Evolutionary conservation across 2,888 invertebrate species (phyloP).

Genomic region (Campopleginae sp.): DNA sequence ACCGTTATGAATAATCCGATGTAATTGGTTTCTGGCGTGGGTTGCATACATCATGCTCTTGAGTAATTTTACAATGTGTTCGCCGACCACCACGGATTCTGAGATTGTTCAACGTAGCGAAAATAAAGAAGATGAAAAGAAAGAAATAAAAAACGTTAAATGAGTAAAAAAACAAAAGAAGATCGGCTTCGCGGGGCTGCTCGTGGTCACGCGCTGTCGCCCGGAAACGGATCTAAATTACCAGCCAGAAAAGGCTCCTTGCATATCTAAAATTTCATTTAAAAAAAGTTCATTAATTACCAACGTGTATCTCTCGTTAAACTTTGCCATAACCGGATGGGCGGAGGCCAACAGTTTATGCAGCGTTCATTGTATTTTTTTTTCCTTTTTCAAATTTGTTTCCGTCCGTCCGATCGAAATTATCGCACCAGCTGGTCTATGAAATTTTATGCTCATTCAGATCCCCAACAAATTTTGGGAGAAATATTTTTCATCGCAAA

Average conservation of each 20-base stretch:
- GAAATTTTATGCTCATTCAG: background rate
- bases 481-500: background rate
- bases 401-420: background rate
- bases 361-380: background rate
- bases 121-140: conserved; percentile 38
- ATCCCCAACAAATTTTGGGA: background rate
- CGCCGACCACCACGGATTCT: conserved; percentile 15
- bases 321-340: conserved; percentile 18
- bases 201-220: conserved; percentile 76
- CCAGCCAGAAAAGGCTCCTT: conserved; percentile 24
- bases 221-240: conserved; percentile 76
- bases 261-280: conserved; percentile 39
- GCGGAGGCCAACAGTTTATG: background rate
- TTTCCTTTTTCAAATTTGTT: background rate
- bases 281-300: conserved; percentile 69
- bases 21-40: conserved; percentile 33
- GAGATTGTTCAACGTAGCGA: conserved; percentile 52
- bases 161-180: conserved; percentile 41
- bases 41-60: conserved; percentile 45
- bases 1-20: conserved; percentile 36
- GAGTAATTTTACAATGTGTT: conserved; percentile 44
- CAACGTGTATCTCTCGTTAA: conserved; percentile 14
- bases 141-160: conserved; percentile 15
- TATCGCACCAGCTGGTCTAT: background rate
- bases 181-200: conserved; percentile 34